Base-by-base conservation (phyloP, 2,113 vertebrate genomes). In the Poecilia latipinna region DNA sequence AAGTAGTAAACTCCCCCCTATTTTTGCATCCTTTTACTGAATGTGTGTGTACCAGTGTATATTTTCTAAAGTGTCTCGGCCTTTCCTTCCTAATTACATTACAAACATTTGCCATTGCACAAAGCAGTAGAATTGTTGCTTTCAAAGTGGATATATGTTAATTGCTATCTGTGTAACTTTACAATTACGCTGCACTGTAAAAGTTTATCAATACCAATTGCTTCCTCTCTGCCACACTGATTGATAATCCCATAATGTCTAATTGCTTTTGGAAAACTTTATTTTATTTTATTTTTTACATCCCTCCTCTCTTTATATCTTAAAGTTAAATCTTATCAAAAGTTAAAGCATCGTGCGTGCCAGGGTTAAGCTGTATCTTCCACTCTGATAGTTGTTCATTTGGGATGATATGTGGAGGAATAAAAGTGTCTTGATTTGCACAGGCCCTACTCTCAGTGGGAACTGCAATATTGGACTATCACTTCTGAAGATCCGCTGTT, bases 331-430 rank as follows among this genome's bases (percentile, higher is more conserved):
- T 8, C 51, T 77, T 62, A 75, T 62, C 54, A 65, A 74, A 82
- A 73, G 79, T 80, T 63, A 75, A 88, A 71, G 64, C 80, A 70
- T 48, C 44, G 15, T 62, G 32, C n/a, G 48, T 64, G 39, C 70
- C 39, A 48, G 17, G 65, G 68, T 83, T 88, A 70, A 8, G 24
- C 51, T n/a, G 22, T 71, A 72, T 66, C 65, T 28, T 70, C 51
- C 70, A 33, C 77, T 64, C 80, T 65, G 72, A 13, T 74, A 60
- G 24, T 42, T 74, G 65, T 75, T 72, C 70, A 84, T 89, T 86
- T 86, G 68, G 54, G 66, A 85, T 84, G 66, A 86, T 84, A 73
- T 72, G 82, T 87, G 74, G 68, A 85, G 77, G 68, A 81, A 88
- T 87, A 85, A 84, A 90, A 81, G 51, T 65, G 77, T 66, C 57